Conservation (phyloP, 2,797 vertebrate species). For the Sciaenops ocellatus region DNA sequence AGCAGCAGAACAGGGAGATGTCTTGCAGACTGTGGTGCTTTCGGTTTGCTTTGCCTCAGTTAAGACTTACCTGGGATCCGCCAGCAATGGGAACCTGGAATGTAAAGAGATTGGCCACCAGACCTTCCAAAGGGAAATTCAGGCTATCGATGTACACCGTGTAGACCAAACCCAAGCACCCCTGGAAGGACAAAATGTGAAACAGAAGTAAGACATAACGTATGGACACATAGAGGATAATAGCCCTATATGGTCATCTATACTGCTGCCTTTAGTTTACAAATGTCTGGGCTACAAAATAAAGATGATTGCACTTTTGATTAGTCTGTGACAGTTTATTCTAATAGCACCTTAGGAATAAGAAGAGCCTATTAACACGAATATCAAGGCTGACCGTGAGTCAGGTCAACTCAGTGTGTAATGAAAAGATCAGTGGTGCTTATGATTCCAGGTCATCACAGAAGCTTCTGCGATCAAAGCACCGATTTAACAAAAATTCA, state of each 20-base stretch:
- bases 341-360: neutral
- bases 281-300: neutral
- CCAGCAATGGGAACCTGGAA: constrained; percentile 94
- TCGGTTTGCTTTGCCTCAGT: constrained; percentile 78
- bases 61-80: constrained; percentile 93
- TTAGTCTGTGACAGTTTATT: neutral
- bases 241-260: neutral
- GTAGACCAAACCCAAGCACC: constrained; percentile 97
- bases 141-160: constrained; percentile 96
- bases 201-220: constrained; percentile 15
- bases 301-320: neutral
- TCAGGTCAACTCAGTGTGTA: constrained; percentile 33
- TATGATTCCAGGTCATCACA: constrained; percentile 32
- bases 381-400: constrained; percentile 7
- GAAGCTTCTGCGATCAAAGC: constrained; percentile 54
- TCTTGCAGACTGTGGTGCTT: constrained; percentile 71
- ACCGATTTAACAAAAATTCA: constrained; percentile 41
- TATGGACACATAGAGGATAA: neutral
- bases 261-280: neutral
- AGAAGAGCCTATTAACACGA: constrained; percentile 7
- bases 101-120: constrained; percentile 94
- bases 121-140: constrained; percentile 91
- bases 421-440: constrained; percentile 38
- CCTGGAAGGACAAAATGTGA: constrained; percentile 81
- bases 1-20: constrained; percentile 69